Evolutionary conservation across 2,888 invertebrate genomes (phyloP).

Genomic region (Netelia melanura): DNA sequence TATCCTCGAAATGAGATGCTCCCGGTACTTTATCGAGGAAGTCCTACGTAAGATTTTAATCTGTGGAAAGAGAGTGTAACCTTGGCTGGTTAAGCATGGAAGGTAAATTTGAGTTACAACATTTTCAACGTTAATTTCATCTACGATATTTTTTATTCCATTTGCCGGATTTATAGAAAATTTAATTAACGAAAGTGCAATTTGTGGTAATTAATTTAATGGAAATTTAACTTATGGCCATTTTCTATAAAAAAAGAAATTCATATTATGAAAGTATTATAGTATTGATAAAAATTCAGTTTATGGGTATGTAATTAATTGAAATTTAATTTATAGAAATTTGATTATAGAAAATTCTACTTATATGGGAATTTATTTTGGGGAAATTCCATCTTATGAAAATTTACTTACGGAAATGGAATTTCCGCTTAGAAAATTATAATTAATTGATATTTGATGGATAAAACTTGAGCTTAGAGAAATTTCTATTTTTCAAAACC

Average conservation of each 20-base stretch:
- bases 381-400: background rate
- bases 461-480: no score
- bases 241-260: no score
- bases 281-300: no score
- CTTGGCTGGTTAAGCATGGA: background rate
- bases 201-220: background rate
- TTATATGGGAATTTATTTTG: background rate
- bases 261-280: no score
- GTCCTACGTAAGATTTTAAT: background rate
- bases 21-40: background rate
- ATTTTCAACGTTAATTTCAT: background rate
- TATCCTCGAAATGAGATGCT: conserved; percentile 43
- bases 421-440: no score
- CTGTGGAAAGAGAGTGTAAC: background rate
- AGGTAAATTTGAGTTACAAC: background rate
- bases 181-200: no score
- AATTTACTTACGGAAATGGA: background rate
- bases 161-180: background rate
- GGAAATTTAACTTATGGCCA: background rate
- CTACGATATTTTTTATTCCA: background rate
- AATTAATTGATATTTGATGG: no score
- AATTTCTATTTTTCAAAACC: no score
- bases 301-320: background rate
- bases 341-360: background rate
- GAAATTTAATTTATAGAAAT: background rate